These are phyloP conservation scores for Danaus plexippus DNA, from an alignment of 1,140 invertebrate genomes.

Conservation along the genomic window DNA sequence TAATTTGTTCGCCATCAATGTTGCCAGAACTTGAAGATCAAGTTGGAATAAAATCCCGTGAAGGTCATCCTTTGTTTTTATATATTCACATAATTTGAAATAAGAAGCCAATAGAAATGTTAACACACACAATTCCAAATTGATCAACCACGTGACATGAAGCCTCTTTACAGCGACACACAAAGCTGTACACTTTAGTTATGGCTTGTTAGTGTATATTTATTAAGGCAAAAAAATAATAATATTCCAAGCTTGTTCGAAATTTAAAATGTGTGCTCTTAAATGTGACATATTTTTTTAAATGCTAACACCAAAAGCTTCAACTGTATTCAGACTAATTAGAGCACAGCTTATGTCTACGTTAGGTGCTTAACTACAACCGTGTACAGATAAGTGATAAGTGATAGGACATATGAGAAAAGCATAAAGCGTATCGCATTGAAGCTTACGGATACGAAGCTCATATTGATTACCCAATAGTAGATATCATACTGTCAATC, in stretches of 20 bases:
- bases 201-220: slow-evolving; percentile 70
- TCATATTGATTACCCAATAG: slow-evolving; percentile 1
- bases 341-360: no score
- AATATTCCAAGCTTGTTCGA: background rate
- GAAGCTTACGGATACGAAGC: slow-evolving; percentile 44
- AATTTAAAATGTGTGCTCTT: slow-evolving; percentile 22
- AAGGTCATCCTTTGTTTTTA: slow-evolving; percentile 12
- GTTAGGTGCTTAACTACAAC: slow-evolving; percentile 11
- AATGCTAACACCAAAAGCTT: slow-evolving; percentile 1
- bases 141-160: slow-evolving; percentile 55
- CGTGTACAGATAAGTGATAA: slow-evolving; percentile 20
- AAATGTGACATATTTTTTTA: background rate
- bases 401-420: slow-evolving; percentile 52
- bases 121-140: slow-evolving; percentile 65
- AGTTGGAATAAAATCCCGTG: slow-evolving; percentile 54
- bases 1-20: slow-evolving; percentile 23
- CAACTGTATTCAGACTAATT: slow-evolving; percentile 5
- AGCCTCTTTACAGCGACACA: slow-evolving; percentile 48
- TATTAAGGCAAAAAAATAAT: slow-evolving; percentile 25
- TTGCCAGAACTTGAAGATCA: slow-evolving; percentile 63
- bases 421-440: slow-evolving; percentile 50
- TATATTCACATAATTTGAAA: no score
- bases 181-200: slow-evolving; percentile 48
- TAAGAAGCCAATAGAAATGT: slow-evolving; percentile 57
- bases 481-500: no score